A percentile compares a stretch with the other conserved stretches of the same genome.
phyloP scores from a whole-genome alignment of 2,888 invertebrate genomes.

The Xanthorhoe designata region DNA sequence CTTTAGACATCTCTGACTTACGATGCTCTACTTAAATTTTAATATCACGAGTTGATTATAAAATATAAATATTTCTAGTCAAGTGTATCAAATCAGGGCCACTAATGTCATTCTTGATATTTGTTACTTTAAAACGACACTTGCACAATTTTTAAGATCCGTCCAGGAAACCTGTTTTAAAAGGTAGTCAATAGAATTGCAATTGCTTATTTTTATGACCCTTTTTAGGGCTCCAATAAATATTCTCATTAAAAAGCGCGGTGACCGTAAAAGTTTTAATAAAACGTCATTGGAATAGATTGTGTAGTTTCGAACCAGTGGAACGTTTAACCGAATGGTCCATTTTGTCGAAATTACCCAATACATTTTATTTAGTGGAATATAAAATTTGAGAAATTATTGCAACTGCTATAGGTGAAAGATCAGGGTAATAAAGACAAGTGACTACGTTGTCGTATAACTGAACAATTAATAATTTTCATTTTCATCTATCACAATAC shows the following conservation, averaged over 20 bases:
- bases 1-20: too few relatives aligned
- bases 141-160: constrained; percentile 4
- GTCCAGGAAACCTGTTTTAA: constrained; percentile 15
- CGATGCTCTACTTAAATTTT: too few relatives aligned
- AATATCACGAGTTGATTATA: too few relatives aligned
- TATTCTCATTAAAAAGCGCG: constrained; percentile 30
- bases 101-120: too few relatives aligned
- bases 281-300: constrained; percentile 17
- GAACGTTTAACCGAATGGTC: constrained; percentile 8
- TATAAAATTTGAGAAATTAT: background rate
- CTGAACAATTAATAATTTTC: background rate
- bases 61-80: too few relatives aligned
- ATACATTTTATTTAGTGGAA: background rate
- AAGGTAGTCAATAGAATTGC: constrained; percentile 9
- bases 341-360: constrained; percentile 9
- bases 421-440: background rate
- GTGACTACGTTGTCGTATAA: background rate
- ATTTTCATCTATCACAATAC: too few relatives aligned
- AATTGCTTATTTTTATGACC: constrained; percentile 20
- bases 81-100: too few relatives aligned
- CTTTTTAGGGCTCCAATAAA: constrained; percentile 33
- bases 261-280: constrained; percentile 32
- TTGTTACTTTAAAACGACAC: background rate
- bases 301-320: constrained; percentile 9
- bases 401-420: background rate